phyloP scores from a whole-genome alignment of 2,797 vertebrate genomes.

The Nyctalus aviator region DNA sequence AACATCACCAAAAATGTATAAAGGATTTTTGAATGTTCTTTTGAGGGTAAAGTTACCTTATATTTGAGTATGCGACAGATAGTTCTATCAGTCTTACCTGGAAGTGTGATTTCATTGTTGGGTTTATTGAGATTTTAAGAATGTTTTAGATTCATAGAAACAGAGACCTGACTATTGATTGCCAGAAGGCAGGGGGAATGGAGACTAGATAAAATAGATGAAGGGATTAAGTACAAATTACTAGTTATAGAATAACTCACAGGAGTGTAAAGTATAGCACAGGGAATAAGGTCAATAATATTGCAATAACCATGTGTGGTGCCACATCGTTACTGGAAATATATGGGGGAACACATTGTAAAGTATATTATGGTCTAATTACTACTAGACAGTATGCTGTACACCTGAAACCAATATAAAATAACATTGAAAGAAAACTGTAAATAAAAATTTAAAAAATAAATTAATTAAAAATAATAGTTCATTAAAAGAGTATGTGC shows the following conservation, averaged over 20 bases:
- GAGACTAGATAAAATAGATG: not conserved
- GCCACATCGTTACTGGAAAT: not conserved
- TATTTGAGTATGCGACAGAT: not conserved
- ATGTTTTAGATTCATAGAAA: not conserved
- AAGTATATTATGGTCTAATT: not conserved
- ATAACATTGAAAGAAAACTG: not conserved
- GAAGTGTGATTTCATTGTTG: not conserved
- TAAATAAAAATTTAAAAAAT: not conserved
- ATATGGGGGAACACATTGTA: not conserved
- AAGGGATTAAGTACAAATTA: not conserved
- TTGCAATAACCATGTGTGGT: not conserved
- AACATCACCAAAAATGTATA: not conserved
- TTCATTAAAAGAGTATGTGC: not conserved
- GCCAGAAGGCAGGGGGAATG: not conserved
- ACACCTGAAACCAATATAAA: not conserved
- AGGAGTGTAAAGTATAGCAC: not conserved
- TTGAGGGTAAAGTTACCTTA: not conserved
- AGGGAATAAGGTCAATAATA: not conserved
- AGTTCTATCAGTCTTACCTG: not conserved
- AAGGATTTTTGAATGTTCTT: not conserved
- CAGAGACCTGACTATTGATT: not conserved
- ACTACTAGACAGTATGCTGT: not conserved
- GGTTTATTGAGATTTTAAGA: not conserved
- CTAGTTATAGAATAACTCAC: not conserved
- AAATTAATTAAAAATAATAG: not conserved